Conservation (phyloP, 2,797 vertebrate genomes). For the Sarcoramphus papa region DNA sequence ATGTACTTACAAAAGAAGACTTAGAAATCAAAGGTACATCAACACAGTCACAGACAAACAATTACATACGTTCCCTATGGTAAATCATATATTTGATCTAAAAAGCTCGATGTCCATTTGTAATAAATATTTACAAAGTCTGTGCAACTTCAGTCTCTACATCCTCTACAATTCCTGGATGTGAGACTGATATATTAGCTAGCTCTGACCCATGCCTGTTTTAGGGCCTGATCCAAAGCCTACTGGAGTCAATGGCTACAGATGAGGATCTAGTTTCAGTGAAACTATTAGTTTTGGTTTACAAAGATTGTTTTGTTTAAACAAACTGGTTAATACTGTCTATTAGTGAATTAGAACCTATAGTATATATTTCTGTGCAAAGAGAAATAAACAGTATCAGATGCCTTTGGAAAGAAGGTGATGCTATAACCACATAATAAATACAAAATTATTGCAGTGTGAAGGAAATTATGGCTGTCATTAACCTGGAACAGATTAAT, state of each 20-base stretch:
- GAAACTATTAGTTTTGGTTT: constrained; percentile 55
- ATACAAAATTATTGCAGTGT: background rate
- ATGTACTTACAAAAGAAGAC: background rate
- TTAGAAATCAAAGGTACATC: background rate
- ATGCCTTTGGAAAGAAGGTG: background rate
- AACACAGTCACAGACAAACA: background rate
- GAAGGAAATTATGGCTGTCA: background rate
- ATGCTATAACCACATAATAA: background rate
- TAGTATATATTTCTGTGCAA: background rate
- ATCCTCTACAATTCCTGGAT: background rate
- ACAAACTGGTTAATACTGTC: background rate
- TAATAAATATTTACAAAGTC: background rate
- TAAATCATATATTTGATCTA: background rate
- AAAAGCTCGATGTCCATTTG: background rate
- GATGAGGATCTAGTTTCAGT: constrained; percentile 49
- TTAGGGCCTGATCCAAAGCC: constrained; percentile 54
- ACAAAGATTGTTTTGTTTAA: constrained; percentile 24
- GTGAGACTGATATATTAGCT: background rate
- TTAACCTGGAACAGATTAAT: background rate
- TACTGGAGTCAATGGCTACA: background rate
- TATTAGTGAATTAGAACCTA: background rate
- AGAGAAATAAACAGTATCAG: background rate
- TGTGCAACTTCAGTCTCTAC: constrained; percentile 6
- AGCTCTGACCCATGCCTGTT: constrained; percentile 33
- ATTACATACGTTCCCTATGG: background rate